Evolutionary conservation across 1,140 invertebrate genomes (phyloP).

Genomic region (Pemphigus obesinymphae): DNA sequence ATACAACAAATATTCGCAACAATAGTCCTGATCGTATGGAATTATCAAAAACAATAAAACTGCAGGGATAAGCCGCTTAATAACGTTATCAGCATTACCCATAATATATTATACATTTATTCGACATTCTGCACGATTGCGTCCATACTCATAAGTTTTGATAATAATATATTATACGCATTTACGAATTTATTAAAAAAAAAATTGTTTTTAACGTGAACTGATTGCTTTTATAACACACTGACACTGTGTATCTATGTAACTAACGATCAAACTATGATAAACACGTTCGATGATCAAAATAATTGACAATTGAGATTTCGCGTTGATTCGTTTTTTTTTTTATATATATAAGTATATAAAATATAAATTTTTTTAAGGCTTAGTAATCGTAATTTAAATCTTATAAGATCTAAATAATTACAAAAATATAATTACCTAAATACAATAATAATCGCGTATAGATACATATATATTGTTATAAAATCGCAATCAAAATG

Average conservation of each 20-base stretch:
- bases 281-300: neutral
- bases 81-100: neutral
- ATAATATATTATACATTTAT: neutral
- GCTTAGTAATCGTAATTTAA: too few species aligned
- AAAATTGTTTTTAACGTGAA: neutral
- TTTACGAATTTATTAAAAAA: slow-evolving; percentile 12
- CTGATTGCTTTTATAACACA: too few species aligned
- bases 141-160: neutral
- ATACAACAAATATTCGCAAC: neutral
- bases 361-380: neutral
- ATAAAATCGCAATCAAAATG: neutral
- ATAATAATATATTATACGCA: too few species aligned
- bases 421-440: neutral
- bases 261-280: neutral
- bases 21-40: neutral
- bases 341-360: neutral
- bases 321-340: neutral
- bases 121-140: neutral
- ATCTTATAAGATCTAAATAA: too few species aligned
- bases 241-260: too few species aligned
- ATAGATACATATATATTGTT: neutral
- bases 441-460: neutral
- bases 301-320: neutral
- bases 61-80: slow-evolving; percentile 15
- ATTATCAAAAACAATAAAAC: slow-evolving; percentile 12